Evolutionary conservation across 2,888 invertebrate genomes (phyloP).

Genomic region (Lissocephala sabroskyi): DNA sequence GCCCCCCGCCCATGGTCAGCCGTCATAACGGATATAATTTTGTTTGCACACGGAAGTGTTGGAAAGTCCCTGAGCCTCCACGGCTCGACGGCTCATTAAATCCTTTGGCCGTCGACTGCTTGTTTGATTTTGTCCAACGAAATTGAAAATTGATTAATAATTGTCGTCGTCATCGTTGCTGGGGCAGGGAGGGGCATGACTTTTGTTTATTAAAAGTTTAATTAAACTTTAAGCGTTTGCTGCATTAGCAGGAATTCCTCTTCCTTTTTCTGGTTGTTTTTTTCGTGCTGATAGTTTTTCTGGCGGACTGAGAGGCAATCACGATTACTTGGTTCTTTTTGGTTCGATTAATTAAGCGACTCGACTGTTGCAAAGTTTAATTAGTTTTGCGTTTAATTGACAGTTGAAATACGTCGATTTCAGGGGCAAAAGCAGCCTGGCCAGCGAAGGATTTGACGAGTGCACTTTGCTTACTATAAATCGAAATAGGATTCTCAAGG

Average conservation of each 20-base stretch:
- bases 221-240: constrained; percentile 53
- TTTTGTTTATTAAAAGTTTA: constrained; percentile 48
- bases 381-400: constrained; percentile 61
- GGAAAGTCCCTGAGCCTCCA: too few species aligned
- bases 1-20: background rate
- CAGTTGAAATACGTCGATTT: constrained; percentile 58
- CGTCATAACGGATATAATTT: constrained; percentile 11
- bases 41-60: constrained; percentile 30
- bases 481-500: too few species aligned
- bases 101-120: constrained; percentile 6
- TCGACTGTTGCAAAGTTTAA: constrained; percentile 53
- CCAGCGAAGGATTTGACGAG: too few species aligned
- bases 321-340: constrained; percentile 12
- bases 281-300: too few species aligned
- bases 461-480: too few species aligned
- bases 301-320: too few species aligned
- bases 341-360: constrained; percentile 56
- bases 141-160: constrained; percentile 57
- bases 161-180: constrained; percentile 40
- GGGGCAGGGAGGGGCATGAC: too few species aligned
- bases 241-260: constrained; percentile 22
- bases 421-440: too few species aligned
- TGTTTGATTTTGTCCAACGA: constrained; percentile 22
- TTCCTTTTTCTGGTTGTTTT: background rate
- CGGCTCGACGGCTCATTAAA: constrained; percentile 18